Base-by-base conservation (phyloP, 2,888 invertebrate species). In the Synergus gifuensis region DNA sequence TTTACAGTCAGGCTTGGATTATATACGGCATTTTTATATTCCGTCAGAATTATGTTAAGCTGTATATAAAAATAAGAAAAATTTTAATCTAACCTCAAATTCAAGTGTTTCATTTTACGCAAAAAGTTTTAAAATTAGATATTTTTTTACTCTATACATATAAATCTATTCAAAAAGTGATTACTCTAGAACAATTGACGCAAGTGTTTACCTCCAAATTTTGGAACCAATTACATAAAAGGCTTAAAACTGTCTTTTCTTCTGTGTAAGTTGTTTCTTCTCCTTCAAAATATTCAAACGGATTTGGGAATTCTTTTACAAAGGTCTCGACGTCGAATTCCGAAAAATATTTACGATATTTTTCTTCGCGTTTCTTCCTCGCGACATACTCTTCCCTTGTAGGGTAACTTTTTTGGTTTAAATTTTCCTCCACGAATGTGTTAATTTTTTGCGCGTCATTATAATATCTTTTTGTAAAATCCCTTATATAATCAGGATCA, bases 291-390 rank as follows among this genome's bases (percentile, higher is more conserved):
- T 90, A 88, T 22, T 85, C 82, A 16, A 88, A 85, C 0, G 93
- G 93, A 84, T 93, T 90, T 0, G 93, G 93, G 85, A 93, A 92
- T 2, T 92, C 83, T 73, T 92, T 90, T 0, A 93, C 82, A 87
- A 93, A 93, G 14, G 92, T 88, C 76, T 90, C 87, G 0, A 93
- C 88, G 58, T 90, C 86, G 80, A 93, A 93, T 8, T 93, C 91
- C 0, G 88, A 88, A 0, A 92, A 93, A 83, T 93, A 93, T 77
- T 93, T 92, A 76, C 90, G 90, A 54, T 91, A 89, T 82, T 93
- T 92, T 12, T 92, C 90, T 0, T 89, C 83, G 1, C 86, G 81
- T 69, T 88, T 87, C n/a, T 86, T 79, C 12, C 85, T 82, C 1
- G 83, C 83, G 7, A 85, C 67, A 36, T 87, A 88, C 16, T 86